Percentiles rank a stretch among this genome's conserved stretches.
These are phyloP conservation scores for Agapetus fuscipes DNA, from an alignment of 2,888 invertebrate genomes.

Conservation along the genomic window DNA sequence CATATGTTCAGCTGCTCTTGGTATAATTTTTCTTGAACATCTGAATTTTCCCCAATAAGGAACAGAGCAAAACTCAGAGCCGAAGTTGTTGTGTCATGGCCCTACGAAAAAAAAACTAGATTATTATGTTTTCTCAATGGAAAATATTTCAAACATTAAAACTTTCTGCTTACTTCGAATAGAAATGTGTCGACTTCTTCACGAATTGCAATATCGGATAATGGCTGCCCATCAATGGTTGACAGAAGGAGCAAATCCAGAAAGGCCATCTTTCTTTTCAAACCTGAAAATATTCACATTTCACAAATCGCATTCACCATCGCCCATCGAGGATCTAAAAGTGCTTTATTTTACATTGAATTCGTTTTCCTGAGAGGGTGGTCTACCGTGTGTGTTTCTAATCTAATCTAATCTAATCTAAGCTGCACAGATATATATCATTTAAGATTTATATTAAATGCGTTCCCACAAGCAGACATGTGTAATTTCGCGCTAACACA, in stretches of 20 bases:
- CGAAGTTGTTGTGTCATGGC: slow-evolving; percentile 20
- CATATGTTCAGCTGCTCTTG: slow-evolving; percentile 16
- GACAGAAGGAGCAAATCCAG: slow-evolving; percentile 27
- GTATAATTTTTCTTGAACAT: slow-evolving; percentile 18
- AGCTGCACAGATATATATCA: too few species aligned
- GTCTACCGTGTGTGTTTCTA: too few species aligned
- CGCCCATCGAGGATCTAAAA: too few species aligned
- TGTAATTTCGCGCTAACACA: too few species aligned
- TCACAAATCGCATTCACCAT: too few species aligned
- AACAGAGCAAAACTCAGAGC: slow-evolving; percentile 19
- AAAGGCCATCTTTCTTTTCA: slow-evolving; percentile 24
- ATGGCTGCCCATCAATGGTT: slow-evolving; percentile 20
- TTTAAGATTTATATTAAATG: too few species aligned
- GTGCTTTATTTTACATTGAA: too few species aligned
- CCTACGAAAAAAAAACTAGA: slow-evolving; percentile 10
- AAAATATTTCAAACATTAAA: too few species aligned
- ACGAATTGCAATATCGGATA: slow-evolving; percentile 26
- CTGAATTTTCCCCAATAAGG: slow-evolving; percentile 13
- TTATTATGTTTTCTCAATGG: not conserved
- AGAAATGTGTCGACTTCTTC: slow-evolving; percentile 31
- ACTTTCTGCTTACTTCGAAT: slow-evolving; percentile 22
- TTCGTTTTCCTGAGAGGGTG: too few species aligned
- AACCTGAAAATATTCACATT: too few species aligned
- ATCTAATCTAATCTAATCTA: too few species aligned
- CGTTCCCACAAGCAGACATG: too few species aligned